These are phyloP conservation scores for Sialis fuliginosa DNA, from an alignment of 2,888 invertebrate species.

Conservation along the genomic window DNA sequence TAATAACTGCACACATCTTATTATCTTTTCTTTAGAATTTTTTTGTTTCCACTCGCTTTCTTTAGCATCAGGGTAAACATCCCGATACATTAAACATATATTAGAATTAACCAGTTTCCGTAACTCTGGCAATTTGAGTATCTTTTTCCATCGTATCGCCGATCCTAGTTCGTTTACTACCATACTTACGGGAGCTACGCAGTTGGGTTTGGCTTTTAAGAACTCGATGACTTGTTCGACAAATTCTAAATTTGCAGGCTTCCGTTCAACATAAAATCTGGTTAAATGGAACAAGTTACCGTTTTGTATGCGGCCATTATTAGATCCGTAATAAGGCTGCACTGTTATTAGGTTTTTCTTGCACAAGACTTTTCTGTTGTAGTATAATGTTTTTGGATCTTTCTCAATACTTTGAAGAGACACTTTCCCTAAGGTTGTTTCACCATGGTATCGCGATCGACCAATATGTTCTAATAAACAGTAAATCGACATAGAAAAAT, in stretches of 20 bases:
- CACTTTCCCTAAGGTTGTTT: slow-evolving; percentile 44
- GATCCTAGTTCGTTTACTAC: too few relatives aligned
- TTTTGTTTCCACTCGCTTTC: slow-evolving; percentile 32
- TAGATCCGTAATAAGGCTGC: slow-evolving; percentile 33
- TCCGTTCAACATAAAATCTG: slow-evolving; percentile 39
- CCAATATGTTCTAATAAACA: slow-evolving; percentile 59
- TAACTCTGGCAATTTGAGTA: slow-evolving; percentile 29
- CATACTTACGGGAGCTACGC: slow-evolving; percentile 26
- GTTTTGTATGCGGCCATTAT: slow-evolving; percentile 18
- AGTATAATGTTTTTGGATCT: slow-evolving; percentile 43
- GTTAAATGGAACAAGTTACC: slow-evolving; percentile 40
- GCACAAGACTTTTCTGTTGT: slow-evolving; percentile 41
- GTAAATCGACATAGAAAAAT: slow-evolving; percentile 38
- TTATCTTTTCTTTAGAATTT: slow-evolving; percentile 26
- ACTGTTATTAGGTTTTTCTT: slow-evolving; percentile 38
- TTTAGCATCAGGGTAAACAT: slow-evolving; percentile 36
- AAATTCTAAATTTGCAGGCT: slow-evolving; percentile 31
- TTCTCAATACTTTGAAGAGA: slow-evolving; percentile 33
- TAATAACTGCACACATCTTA: slow-evolving; percentile 34
- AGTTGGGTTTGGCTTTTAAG: slow-evolving; percentile 33
- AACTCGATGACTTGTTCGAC: slow-evolving; percentile 34
- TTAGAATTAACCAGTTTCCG: too few relatives aligned
- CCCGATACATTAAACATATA: slow-evolving; percentile 27
- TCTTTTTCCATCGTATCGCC: slow-evolving; percentile 19
- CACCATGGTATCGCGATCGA: slow-evolving; percentile 47